Conservation (phyloP, 2,888 invertebrate genomes). For the Monochamus alternatus region DNA sequence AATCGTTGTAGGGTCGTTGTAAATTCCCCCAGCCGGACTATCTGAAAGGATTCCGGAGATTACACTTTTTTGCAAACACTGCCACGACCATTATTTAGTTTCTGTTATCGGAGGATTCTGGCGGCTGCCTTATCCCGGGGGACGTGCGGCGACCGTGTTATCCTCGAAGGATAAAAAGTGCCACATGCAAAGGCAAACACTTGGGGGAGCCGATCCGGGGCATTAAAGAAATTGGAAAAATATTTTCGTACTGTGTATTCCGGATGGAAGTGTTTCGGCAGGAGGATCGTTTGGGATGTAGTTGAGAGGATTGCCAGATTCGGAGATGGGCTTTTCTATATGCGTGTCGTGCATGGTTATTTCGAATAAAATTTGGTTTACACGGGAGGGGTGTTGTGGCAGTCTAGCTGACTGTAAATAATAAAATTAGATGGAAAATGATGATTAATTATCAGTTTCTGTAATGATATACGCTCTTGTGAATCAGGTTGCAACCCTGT, state of each 20-base stretch:
- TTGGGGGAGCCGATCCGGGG: constrained; percentile 51
- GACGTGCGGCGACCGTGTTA: constrained; percentile 40
- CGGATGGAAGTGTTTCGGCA: neutral
- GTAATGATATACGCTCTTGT: too few species aligned
- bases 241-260: constrained; percentile 54
- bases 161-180: constrained; percentile 59
- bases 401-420: too few species aligned
- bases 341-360: too few species aligned
- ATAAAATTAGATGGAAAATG: too few species aligned
- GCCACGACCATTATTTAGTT: constrained; percentile 36
- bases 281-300: neutral
- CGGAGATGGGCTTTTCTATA: too few species aligned
- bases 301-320: neutral
- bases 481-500: too few species aligned
- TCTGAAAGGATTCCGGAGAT: constrained; percentile 30
- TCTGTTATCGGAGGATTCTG: constrained; percentile 39
- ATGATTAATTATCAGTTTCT: too few species aligned
- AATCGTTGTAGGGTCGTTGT: neutral
- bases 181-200: constrained; percentile 66
- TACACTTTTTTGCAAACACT: constrained; percentile 41
- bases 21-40: constrained; percentile 6
- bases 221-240: constrained; percentile 64
- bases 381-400: too few species aligned
- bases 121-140: constrained; percentile 39
- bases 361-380: too few species aligned